Evolutionary conservation across 2,888 invertebrate genomes (phyloP), one percentile per base, ranked within the genome.

Genomic region (Cantharis flavilabris): DNA sequence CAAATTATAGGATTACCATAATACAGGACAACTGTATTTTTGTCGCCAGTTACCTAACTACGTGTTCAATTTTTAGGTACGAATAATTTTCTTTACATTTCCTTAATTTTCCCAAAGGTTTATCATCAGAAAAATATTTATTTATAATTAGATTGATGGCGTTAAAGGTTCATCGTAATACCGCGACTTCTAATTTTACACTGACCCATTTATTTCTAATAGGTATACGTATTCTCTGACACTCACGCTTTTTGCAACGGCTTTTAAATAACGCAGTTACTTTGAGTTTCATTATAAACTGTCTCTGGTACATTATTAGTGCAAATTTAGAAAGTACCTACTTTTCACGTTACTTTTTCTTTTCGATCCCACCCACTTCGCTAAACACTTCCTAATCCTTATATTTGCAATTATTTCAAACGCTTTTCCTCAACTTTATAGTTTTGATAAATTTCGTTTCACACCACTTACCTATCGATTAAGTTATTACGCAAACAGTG

Each of bases 121-220:
- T 49, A 49, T 49, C 49, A 7, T 49, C 49, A 49, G n/a, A n/a
- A 49, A 49, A 49, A 49, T n/a, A n/a, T 49, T 7, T 49, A 23
- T 65, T 65, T 65, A 65, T 65, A 69, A 69, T 69, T 69, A 69
- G 30, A 69, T 69, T 69, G 69, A 16, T 23, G 26, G 30, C 30
- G 69, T 28, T 69, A 26, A 67, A 67, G 65, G 65, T 67, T 67
- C 65, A 69, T 69, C 69, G 69, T 30, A 49, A 26, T 67, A 67
- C 26, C 65, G 65, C 65, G 65, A 67, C 65, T 67, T 67, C 65
- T 67, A 67, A 67, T 67, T 67, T 67, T 67, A 78, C 75, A 78
- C 75, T 78, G 78, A 78, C 78, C 78, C 76, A 78, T 76, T 71
- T 78, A 74, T 71, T 77, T 71, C 65, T 71, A 28, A 71, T 67